Evolutionary conservation across 92 coral and sea anemone genomes (phyloP).

Genomic region (Zoanthus solanderi): DNA sequence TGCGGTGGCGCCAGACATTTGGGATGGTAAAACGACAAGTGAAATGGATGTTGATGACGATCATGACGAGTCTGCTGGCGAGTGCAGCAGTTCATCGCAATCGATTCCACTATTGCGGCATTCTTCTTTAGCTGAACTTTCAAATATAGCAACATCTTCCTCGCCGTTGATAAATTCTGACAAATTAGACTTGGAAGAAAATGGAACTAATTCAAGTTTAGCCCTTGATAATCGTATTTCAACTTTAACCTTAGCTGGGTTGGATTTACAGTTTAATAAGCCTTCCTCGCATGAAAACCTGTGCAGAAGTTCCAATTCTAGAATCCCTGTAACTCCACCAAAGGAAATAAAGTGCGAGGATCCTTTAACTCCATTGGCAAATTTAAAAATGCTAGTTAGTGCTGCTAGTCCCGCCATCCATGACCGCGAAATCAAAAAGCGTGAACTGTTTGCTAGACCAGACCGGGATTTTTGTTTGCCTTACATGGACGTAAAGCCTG

Average conservation of each 20-base stretch:
- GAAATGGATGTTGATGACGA: constrained; percentile 29
- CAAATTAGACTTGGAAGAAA: constrained; percentile 36
- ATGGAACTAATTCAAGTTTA: constrained; percentile 27
- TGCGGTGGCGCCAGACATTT: constrained; percentile 48
- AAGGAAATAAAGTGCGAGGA: constrained; percentile 71
- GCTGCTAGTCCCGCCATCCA: constrained; percentile 98
- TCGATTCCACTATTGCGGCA: constrained; percentile 69
- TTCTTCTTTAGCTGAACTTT: constrained; percentile 90
- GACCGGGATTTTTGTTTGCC: constrained; percentile 58
- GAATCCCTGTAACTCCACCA: constrained; percentile 86
- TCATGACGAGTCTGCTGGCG: constrained; percentile 34
- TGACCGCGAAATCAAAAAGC: constrained; percentile 92
- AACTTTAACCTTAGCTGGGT: constrained; percentile 12
- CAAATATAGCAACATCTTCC: constrained; percentile 82
- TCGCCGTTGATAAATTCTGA: constrained; percentile 52
- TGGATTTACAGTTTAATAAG: not conserved
- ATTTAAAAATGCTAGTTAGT: constrained; percentile 95
- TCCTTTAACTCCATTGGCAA: constrained; percentile 97
- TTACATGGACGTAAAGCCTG: constrained; percentile 49
- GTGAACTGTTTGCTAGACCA: constrained; percentile 85
- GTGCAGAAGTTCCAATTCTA: constrained; percentile 2
- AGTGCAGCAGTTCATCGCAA: constrained; percentile 60
- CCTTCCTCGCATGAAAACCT: not conserved
- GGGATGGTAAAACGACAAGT: constrained; percentile 48
- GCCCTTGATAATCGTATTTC: constrained; percentile 21